A percentile compares a stretch with the other conserved stretches of the same genome.
phyloP scores from a whole-genome alignment of 2,113 vertebrate species.

The Apodemus speciosus region DNA sequence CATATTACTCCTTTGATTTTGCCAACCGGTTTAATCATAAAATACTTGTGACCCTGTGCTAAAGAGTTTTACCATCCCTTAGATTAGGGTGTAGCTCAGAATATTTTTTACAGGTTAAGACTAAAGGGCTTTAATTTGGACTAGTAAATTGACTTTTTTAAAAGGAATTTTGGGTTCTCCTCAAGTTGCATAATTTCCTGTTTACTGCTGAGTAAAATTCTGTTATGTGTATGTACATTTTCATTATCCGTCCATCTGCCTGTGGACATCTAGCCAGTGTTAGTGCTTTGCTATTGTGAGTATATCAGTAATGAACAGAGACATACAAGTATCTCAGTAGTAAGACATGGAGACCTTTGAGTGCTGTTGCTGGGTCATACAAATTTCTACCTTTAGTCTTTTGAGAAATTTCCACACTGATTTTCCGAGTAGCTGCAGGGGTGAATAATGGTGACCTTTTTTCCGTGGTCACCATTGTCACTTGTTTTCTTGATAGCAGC shows the following conservation, averaged over 20 bases:
- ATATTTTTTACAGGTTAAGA: conserved; percentile 41
- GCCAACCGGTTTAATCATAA: conserved; percentile 7
- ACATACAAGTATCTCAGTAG: neutral
- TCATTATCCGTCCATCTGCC: neutral
- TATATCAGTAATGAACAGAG: neutral
- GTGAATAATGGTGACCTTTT: neutral
- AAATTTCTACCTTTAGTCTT: neutral
- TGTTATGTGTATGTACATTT: too few species aligned
- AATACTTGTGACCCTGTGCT: conserved; percentile 23
- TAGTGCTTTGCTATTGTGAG: neutral
- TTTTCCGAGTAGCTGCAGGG: neutral
- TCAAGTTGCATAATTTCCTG: neutral
- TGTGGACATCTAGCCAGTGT: neutral
- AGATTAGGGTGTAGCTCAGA: neutral
- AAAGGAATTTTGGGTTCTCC: neutral
- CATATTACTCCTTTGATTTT: conserved; percentile 4
- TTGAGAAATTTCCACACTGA: neutral
- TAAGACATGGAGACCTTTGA: neutral
- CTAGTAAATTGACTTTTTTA: conserved; percentile 12
- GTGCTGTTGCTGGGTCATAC: neutral
- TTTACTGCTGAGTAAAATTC: neutral
- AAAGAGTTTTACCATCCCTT: conserved; percentile 26
- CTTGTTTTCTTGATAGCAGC: neutral
- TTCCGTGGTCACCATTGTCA: neutral
- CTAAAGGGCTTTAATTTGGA: conserved; percentile 32